These are phyloP conservation scores for Rhea americana DNA, from an alignment of 2,113 vertebrate species.

Conservation along the genomic window DNA sequence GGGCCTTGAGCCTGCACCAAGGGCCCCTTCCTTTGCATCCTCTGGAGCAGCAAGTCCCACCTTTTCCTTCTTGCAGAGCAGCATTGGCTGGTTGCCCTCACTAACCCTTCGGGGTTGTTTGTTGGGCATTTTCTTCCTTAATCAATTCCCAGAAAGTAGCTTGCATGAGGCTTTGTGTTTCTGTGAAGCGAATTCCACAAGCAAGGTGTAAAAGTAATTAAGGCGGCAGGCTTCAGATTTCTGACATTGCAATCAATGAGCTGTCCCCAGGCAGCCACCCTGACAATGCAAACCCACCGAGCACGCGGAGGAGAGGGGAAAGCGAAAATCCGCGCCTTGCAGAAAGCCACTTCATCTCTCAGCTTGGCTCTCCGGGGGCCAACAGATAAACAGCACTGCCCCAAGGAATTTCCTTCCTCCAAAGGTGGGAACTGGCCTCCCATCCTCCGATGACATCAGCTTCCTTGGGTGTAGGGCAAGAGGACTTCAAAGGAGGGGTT, in stretches of 20 bases:
- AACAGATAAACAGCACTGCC: conserved; percentile 68
- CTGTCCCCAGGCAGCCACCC: conserved; percentile 9
- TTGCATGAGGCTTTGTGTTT: conserved; percentile 3
- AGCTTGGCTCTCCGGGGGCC: background rate
- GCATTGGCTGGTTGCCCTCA: conserved; percentile 9
- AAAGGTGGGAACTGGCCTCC: conserved; percentile 67
- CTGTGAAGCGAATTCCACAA: conserved; percentile 1
- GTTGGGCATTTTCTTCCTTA: conserved; percentile 42
- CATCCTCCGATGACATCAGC: conserved; percentile 66
- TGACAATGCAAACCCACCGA: background rate
- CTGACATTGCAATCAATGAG: background rate
- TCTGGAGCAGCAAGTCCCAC: conserved; percentile 47
- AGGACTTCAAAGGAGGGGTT: conserved; percentile 47
- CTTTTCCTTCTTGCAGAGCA: conserved; percentile 49
- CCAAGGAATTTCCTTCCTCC: conserved; percentile 77
- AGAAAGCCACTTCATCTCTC: background rate
- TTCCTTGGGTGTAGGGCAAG: conserved; percentile 38
- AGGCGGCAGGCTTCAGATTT: background rate
- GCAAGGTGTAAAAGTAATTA: conserved; percentile 67
- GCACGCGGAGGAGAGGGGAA: background rate
- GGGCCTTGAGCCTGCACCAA: background rate
- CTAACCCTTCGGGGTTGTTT: background rate
- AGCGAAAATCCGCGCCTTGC: background rate
- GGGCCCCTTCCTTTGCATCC: conserved; percentile 62
- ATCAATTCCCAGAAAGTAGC: background rate